Conservation (phyloP, 2,113 vertebrate species). For the Uropsilus gracilis region DNA sequence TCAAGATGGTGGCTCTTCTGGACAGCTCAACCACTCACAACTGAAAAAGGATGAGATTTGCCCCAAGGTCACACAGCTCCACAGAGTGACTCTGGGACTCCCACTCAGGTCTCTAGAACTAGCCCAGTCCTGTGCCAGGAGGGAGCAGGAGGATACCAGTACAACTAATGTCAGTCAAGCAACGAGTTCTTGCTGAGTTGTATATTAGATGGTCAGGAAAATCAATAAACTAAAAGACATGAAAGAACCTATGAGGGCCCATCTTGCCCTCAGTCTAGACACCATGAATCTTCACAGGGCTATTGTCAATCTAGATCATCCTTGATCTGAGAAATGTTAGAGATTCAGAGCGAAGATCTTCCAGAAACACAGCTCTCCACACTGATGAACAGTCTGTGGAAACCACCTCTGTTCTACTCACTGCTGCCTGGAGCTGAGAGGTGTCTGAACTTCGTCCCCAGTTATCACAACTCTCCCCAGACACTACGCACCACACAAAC, state of each 20-base stretch:
- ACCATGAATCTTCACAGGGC: neutral
- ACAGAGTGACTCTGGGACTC: neutral
- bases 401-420: neutral
- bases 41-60: neutral
- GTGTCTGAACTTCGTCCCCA: neutral
- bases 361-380: neutral
- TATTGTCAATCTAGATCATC: neutral
- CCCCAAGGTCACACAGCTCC: neutral
- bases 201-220: slow-evolving; percentile 11
- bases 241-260: neutral
- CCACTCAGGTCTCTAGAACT: neutral
- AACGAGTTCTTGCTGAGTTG: neutral
- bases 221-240: slow-evolving; percentile 20
- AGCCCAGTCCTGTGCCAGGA: neutral
- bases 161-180: neutral
- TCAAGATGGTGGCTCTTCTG: neutral
- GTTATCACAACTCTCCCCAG: neutral
- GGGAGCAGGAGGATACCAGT: neutral
- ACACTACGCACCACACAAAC: neutral
- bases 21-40: neutral
- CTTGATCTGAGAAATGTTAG: neutral
- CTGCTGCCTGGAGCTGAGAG: neutral
- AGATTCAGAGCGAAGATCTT: neutral
- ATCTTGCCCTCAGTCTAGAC: neutral
- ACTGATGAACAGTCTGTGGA: neutral